A percentile compares a stretch with the other conserved stretches of the same genome.
Conservation (phyloP, 2,113 vertebrate genomes). For the Pontoporia blainvillei region DNA sequence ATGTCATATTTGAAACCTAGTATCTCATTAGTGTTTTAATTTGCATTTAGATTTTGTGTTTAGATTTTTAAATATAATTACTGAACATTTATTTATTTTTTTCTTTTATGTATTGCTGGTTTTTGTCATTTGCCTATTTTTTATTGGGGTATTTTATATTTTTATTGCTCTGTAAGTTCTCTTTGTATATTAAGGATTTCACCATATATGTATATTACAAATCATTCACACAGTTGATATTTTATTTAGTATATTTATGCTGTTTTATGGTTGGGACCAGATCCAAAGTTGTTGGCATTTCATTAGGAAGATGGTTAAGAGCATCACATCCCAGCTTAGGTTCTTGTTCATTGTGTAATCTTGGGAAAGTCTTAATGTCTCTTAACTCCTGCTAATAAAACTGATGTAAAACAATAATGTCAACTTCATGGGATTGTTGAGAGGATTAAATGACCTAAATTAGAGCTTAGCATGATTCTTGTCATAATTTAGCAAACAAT, state of each 20-base stretch:
- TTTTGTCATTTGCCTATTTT: not conserved
- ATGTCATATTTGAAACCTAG: not conserved
- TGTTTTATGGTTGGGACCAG: not conserved
- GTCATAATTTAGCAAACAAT: not conserved
- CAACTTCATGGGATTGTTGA: not conserved
- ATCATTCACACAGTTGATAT: not conserved
- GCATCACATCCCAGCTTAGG: not conserved
- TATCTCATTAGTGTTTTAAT: not conserved
- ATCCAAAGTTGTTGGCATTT: not conserved
- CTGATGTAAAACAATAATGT: not conserved
- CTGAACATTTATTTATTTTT: not conserved
- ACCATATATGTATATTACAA: not conserved
- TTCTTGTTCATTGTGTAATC: not conserved
- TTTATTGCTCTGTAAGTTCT: not conserved
- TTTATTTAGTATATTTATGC: not conserved
- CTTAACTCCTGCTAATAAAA: not conserved
- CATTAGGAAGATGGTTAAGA: not conserved
- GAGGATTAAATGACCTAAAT: not conserved
- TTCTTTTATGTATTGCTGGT: not conserved
- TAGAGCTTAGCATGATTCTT: not conserved
- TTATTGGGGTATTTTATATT: not conserved
- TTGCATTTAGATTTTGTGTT: not conserved
- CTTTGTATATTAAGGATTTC: not conserved
- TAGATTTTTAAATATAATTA: not conserved
- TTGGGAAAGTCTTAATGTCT: not conserved